A percentile compares a stretch with the other conserved stretches of the same genome.
Evolutionary conservation across 2,113 vertebrate genomes (phyloP).

Genomic region (Sardina pilchardus): DNA sequence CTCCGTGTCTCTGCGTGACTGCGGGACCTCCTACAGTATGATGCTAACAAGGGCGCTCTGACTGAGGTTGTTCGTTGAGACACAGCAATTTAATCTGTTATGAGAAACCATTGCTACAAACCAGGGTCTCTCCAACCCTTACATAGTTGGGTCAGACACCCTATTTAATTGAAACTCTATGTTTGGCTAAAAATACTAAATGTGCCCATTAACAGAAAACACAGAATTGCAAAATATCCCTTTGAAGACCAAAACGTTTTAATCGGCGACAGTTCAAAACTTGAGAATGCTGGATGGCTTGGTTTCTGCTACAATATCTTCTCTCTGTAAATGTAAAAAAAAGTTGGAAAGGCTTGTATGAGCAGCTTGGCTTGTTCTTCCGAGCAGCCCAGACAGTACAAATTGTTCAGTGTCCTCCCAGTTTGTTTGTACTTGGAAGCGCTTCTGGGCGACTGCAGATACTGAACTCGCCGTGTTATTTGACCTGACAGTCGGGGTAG

Average conservation of each 20-base stretch:
- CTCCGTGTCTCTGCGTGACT: background rate
- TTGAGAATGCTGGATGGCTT: too few relatives aligned
- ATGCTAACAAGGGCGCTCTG: background rate
- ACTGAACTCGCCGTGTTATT: background rate
- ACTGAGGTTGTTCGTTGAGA: background rate
- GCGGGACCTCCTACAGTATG: background rate
- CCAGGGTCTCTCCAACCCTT: background rate
- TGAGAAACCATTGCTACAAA: background rate
- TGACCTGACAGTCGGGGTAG: background rate
- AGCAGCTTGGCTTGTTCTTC: too few relatives aligned
- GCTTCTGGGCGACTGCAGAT: background rate
- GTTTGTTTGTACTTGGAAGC: background rate
- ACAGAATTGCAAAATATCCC: too few relatives aligned
- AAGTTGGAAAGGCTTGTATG: too few relatives aligned
- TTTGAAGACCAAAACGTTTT: too few relatives aligned
- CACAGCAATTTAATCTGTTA: background rate
- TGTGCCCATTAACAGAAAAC: too few relatives aligned
- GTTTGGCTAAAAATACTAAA: too few relatives aligned
- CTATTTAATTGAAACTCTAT: too few relatives aligned
- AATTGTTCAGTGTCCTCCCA: background rate
- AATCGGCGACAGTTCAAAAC: too few relatives aligned
- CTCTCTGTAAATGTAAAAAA: background rate
- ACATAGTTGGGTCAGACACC: too few relatives aligned
- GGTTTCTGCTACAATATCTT: background rate
- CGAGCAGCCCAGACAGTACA: background rate